Conservation (phyloP, 2,113 vertebrate genomes). For the Callipepla squamata region DNA sequence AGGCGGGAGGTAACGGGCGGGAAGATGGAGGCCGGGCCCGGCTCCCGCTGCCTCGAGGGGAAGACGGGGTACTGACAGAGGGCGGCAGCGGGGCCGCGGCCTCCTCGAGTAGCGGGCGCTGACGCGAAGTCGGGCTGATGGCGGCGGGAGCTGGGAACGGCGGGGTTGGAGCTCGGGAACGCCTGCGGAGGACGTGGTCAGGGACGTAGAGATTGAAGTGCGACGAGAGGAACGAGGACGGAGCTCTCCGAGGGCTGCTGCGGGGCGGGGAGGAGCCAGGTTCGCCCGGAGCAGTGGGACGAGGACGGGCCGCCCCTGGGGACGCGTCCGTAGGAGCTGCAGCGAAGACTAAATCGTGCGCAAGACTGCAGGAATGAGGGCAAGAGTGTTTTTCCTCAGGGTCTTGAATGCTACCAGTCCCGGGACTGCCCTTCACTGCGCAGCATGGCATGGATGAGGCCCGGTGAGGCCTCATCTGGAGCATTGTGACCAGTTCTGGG, state of each 20-base stretch:
- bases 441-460: neutral
- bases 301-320: neutral
- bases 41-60: neutral
- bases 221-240: neutral
- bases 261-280: neutral
- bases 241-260: neutral
- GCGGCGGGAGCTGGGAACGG: neutral
- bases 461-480: too few species aligned
- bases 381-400: neutral
- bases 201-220: neutral
- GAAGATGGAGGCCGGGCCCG: conserved; percentile 37
- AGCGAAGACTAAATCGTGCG: neutral
- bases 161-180: neutral
- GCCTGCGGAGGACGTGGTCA: neutral
- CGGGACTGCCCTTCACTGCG: neutral
- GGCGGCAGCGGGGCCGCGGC: neutral
- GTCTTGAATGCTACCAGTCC: neutral
- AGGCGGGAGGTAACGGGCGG: too few species aligned
- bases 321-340: neutral
- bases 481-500: too few species aligned
- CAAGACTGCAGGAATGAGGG: neutral
- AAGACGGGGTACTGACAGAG: neutral
- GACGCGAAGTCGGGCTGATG: neutral
- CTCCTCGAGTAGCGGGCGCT: neutral
- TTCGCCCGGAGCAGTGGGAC: too few species aligned